Evolutionary conservation across 2,797 vertebrate genomes (phyloP), one percentile per base, ranked within the genome.

Genomic region (Poliocrania exsul): DNA sequence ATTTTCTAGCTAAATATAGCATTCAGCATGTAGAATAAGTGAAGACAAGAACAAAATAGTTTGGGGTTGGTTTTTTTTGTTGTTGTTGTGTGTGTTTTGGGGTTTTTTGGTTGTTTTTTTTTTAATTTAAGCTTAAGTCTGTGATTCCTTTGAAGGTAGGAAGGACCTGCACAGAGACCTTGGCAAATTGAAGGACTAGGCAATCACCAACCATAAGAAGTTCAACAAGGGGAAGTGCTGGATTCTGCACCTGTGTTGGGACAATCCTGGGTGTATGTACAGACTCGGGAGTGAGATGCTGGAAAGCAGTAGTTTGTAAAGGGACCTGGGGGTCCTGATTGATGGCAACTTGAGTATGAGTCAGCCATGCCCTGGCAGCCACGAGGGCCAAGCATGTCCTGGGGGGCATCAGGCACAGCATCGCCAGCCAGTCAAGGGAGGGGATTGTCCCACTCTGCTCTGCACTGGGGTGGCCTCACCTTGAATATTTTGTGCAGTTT

Each of bases 31-130:
- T 46, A 80, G 26, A 85, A 58, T n/a, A 78, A 85, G 70, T 53
- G 19, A 5, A 94, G 29, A 33, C 8, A 72, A 58, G 14, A 56
- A 54, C 6, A 46, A 84, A 86, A 66, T 7, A 28, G 7, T 42
- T 42, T 42, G 6, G 1, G 6, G 2, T 1, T 38, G 37, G 4
- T 24, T 4, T 26, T 78, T 64, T 37, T 65, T 58, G n/a, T n/a
- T n/a, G n/a, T n/a, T n/a, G n/a, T n/a, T n/a, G n/a, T n/a, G n/a
- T 38, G 38, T 12, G 38, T 38, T 2, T 1, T 38, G 37, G 4
- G 37, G 4, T 24, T 4, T 26, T 78, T 64, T 37, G 61, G 56
- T 1, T 38, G 37, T 4, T 24, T 4, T 26, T 78, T 64, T 37
- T 65, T 58, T 37, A 37, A n/a, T 61, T 66, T 46, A 57, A 73